Base-by-base conservation (phyloP, 2,113 vertebrate genomes). In the Chunga burmeisteri region DNA sequence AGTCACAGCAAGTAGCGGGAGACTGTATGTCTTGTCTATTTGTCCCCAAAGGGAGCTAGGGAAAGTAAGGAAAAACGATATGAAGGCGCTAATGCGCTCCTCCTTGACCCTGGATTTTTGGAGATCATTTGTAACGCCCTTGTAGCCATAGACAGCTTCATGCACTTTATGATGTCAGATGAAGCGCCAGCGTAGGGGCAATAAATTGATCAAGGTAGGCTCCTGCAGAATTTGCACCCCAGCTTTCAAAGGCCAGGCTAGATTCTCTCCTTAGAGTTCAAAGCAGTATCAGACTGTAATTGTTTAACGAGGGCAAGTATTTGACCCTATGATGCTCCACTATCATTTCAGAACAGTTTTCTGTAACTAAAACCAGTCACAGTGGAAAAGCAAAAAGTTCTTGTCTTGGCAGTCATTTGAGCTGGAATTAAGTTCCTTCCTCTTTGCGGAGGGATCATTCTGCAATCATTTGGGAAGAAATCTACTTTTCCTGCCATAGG, bases 1-100 rank as follows among this genome's bases (percentile, higher is more conserved):
- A 59, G 68, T 8, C 56, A 58, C 0, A 0, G 38, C 10, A 38
- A 71, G 50, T 18, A 61, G 56, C 0, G 0, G 56, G 13, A 52
- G 38, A 30, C 19, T 21, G 17, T 9, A 58, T 1, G 1, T 58
- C 44, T 42, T 3, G 2, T 44, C 59, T 29, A 7, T 21, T 46
- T 68, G 67, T 53, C 62, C 50, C 66, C 63, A 66, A 62, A 62
- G 13, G 17, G 27, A 65, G 56, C 23, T 47, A 42, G 30, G 66
- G 14, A 52, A 67, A 74, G 20, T 38, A 71, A 83, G n/a, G 44
- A 38, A 73, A 86, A 78, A 72, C 6, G 0, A 50, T 9, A n/a
- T 3, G 8, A 40, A 56, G 30, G 52, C 49, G 42, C 44, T 73
- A 63, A 62, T 7, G 11, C 0, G 0, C 8, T 78, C 12, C n/a